Conservation (phyloP, 2,888 invertebrate species). For the Acleris cristana region DNA sequence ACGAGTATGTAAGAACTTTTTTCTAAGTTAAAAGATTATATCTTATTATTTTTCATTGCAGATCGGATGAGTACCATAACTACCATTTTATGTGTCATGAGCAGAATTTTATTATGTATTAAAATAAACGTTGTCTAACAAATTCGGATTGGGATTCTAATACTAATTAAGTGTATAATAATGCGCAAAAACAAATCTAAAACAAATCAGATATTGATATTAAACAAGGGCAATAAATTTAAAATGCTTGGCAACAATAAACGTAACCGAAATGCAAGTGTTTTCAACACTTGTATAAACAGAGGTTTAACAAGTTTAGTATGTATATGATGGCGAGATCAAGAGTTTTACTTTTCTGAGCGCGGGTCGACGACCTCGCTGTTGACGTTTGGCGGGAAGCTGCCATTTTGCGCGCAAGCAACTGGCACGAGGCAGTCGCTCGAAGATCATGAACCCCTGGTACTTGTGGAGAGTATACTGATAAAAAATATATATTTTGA, state of each 20-base stretch:
- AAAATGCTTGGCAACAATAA: slow-evolving; percentile 14
- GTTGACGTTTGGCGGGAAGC: slow-evolving; percentile 56
- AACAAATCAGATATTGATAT: background rate
- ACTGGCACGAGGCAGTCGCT: slow-evolving; percentile 13
- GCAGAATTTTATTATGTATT: too few relatives aligned
- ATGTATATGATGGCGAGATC: slow-evolving; percentile 41
- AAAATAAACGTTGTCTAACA: too few relatives aligned
- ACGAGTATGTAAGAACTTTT: too few relatives aligned
- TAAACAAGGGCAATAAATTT: slow-evolving; percentile 7
- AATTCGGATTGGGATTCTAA: too few relatives aligned
- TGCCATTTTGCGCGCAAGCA: slow-evolving; percentile 45
- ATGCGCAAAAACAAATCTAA: too few relatives aligned
- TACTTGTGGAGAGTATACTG: background rate
- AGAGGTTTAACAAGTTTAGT: slow-evolving; percentile 19
- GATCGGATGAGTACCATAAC: too few relatives aligned
- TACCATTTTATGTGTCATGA: too few relatives aligned
- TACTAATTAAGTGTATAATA: too few relatives aligned
- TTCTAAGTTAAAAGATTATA: too few relatives aligned
- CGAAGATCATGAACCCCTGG: background rate
- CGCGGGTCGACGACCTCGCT: slow-evolving; percentile 46
- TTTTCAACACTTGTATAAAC: slow-evolving; percentile 27
- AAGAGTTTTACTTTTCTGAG: slow-evolving; percentile 75
- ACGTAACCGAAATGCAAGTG: slow-evolving; percentile 19
- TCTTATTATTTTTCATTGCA: too few relatives aligned
- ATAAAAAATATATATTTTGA: too few relatives aligned